Evolutionary conservation across 2,797 vertebrate genomes (phyloP), one percentile per base, ranked within the genome.

Genomic region (Numenius phaeopus): DNA sequence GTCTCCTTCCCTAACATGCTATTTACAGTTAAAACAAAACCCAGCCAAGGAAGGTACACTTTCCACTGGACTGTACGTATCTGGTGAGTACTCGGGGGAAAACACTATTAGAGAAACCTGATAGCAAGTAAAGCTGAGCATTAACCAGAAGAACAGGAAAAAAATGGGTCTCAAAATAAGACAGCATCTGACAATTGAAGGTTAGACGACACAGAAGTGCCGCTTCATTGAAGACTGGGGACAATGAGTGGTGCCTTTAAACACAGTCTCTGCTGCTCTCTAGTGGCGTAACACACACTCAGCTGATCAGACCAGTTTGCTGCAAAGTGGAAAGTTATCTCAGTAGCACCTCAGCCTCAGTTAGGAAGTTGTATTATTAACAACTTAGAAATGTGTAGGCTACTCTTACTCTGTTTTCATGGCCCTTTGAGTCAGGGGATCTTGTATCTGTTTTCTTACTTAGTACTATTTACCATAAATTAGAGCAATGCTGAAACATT

Each of bases 251-350:
- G 7, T 20, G 54, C 59, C 57, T 78, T 90, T 83, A 87, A 44
- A 34, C 54, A 34, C 84, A 91, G 98, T 97, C 97, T 98, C 93
- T 98, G 97, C 97, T 97, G 97, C 96, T 73, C 97, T 97, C 98
- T 87, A 72, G 97, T 93, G 98, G 94, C 5, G 0, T 0, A 6
- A 37, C 17, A 49, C 30, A 82, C 93, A 37, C 82, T 42, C 23
- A 30, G 42, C 78, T 8, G 26, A 19, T 62, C 76, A 7, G 37
- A 9, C 19, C 5, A 11, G 9, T 10, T 9, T 20, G 42, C 32
- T 13, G 29, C 37, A 17, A 32, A 14, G 11, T 2, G 12, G 46
- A 34, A 39, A 4, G 9, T 15, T 18, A 2, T 1, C 34, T 16
- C 46, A 4, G 30, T 1, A 13, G 12, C 14, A 6, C 1, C 32